phyloP scores from a whole-genome alignment of 2,797 vertebrate genomes.

The Epinephelus coioides region DNA sequence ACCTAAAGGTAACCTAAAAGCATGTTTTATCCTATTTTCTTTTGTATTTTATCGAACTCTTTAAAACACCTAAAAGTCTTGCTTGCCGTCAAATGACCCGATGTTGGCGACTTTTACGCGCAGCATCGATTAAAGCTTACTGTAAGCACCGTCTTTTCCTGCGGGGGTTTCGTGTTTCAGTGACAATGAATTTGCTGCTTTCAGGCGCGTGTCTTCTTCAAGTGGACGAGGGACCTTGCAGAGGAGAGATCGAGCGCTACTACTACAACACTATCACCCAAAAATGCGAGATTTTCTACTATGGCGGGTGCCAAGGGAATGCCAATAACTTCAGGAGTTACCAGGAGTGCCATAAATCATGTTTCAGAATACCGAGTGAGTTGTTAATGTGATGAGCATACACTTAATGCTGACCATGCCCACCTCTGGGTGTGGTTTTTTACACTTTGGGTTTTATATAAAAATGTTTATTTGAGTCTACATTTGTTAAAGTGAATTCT shows the following conservation, averaged over 20 bases:
- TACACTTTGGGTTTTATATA: background rate
- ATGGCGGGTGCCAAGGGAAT: constrained; percentile 93
- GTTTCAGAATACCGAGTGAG: constrained; percentile 93
- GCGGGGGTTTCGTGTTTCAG: background rate
- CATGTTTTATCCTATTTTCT: background rate
- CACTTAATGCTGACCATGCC: background rate
- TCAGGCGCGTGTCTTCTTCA: constrained; percentile 88
- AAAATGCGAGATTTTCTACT: constrained; percentile 89
- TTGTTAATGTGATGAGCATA: constrained; percentile 17
- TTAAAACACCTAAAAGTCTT: background rate
- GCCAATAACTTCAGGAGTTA: constrained; percentile 90
- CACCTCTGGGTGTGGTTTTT: constrained; percentile 7
- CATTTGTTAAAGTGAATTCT: background rate
- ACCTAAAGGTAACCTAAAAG: constrained; percentile 66
- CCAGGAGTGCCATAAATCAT: constrained; percentile 88
- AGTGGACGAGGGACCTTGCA: constrained; percentile 88
- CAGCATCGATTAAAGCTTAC: background rate
- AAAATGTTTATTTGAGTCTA: background rate
- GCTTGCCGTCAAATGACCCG: background rate
- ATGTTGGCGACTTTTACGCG: background rate
- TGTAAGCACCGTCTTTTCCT: too few species aligned
- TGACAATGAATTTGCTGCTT: constrained; percentile 23
- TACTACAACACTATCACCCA: constrained; percentile 92
- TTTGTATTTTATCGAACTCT: background rate
- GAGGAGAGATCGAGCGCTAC: constrained; percentile 81